Conservation (phyloP, 2,113 vertebrate genomes). For the Procavia capensis region DNA sequence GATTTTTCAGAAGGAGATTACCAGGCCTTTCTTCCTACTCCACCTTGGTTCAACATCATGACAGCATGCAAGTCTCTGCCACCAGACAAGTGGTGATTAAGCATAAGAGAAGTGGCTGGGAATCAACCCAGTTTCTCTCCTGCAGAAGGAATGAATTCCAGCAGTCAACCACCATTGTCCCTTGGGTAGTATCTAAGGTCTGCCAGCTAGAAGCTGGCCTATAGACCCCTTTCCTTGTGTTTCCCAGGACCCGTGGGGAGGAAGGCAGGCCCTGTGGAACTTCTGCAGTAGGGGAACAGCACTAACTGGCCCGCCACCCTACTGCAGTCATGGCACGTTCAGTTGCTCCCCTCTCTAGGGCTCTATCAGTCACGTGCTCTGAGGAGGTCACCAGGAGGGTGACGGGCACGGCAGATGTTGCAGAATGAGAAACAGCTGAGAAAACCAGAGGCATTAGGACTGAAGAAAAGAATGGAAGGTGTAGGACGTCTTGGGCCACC, state of each 20-base stretch:
- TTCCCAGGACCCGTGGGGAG: background rate
- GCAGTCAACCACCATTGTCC: background rate
- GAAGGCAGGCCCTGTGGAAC: background rate
- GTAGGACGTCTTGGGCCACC: background rate
- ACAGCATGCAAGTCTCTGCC: background rate
- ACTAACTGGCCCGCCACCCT: background rate
- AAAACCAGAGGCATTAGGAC: background rate
- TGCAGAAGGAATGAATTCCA: background rate
- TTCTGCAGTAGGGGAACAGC: background rate
- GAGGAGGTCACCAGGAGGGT: background rate
- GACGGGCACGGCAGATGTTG: background rate
- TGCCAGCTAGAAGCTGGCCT: background rate
- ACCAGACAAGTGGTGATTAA: background rate
- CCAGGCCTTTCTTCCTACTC: background rate
- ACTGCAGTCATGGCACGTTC: background rate
- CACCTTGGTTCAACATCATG: background rate
- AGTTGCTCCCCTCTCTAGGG: background rate
- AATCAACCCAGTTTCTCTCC: background rate
- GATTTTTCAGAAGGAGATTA: background rate
- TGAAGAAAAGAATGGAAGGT: background rate
- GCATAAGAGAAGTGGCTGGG: background rate
- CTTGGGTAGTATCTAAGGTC: rapidly evolving
- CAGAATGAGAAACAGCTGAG: background rate
- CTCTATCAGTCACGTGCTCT: background rate
- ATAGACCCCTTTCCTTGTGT: background rate